A percentile compares a stretch with the other conserved stretches of the same genome.
phyloP scores from a whole-genome alignment of 1,140 invertebrate species.

The Telenomus remus region DNA sequence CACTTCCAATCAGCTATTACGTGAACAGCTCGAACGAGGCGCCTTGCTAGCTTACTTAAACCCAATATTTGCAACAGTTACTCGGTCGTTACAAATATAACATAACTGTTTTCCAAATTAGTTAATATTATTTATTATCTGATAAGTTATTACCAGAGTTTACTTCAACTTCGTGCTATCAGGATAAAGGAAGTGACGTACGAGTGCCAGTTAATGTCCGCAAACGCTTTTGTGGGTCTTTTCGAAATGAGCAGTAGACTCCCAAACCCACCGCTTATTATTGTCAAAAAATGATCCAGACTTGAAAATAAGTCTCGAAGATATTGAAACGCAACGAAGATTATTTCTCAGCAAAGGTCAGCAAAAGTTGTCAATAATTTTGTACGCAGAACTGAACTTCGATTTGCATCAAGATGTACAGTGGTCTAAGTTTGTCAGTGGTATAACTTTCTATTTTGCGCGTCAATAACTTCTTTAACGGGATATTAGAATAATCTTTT shows the following conservation, averaged over 20 bases:
- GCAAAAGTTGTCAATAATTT: too few species aligned
- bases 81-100: conserved; percentile 40
- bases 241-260: too few species aligned
- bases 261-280: too few species aligned
- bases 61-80: conserved; percentile 44
- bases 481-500: conserved; percentile 23
- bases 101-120: conserved; percentile 46
- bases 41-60: conserved; percentile 48
- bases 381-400: background rate
- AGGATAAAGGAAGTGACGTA: conserved; percentile 46
- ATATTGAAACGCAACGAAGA: too few species aligned
- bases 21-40: background rate
- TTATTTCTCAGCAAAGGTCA: background rate
- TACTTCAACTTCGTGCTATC: conserved; percentile 43
- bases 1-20: conserved; percentile 26
- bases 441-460: conserved; percentile 42
- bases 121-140: conserved; percentile 45
- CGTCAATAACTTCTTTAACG: conserved; percentile 38
- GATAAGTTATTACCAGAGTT: conserved; percentile 57
- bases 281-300: too few species aligned
- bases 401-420: conserved; percentile 45
- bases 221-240: conserved; percentile 34
- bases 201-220: conserved; percentile 13
- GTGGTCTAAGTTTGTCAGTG: background rate
- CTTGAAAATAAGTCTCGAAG: too few species aligned